Percentiles rank a stretch among this genome's conserved stretches.
These are phyloP conservation scores for Caranx melampygus DNA, from an alignment of 2,113 vertebrate genomes.

Conservation along the genomic window DNA sequence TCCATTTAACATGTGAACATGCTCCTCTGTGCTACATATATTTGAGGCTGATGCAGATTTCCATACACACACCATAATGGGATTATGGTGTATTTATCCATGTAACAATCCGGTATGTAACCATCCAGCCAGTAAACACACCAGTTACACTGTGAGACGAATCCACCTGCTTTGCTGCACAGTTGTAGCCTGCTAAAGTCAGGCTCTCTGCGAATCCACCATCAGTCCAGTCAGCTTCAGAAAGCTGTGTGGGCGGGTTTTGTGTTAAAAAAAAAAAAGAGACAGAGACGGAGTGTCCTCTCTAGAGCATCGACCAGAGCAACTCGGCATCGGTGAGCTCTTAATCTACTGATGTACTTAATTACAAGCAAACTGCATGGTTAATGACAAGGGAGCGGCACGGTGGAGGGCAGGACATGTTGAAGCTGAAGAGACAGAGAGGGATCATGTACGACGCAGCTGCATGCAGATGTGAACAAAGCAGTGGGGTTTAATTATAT, in stretches of 20 bases:
- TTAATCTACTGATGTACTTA: conserved; percentile 43
- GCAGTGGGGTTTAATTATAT: conserved; percentile 32
- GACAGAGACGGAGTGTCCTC: not conserved
- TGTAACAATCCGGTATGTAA: no score
- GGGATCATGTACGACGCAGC: conserved; percentile 23
- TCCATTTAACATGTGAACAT: no score
- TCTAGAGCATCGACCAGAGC: not conserved
- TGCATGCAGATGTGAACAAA: conserved; percentile 49
- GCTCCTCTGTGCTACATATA: no score
- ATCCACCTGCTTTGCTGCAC: conserved; percentile 16
- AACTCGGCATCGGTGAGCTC: conserved; percentile 6
- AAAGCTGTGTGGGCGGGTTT: not conserved
- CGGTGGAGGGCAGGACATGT: not conserved
- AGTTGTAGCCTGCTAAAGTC: conserved; percentile 1
- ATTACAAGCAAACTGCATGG: conserved; percentile 35
- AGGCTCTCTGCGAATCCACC: conserved; percentile 26
- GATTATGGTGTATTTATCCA: no score
- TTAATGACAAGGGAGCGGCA: conserved; percentile 25
- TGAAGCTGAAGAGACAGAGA: conserved; percentile 16
- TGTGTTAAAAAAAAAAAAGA: not conserved
- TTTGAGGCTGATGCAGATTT: no score
- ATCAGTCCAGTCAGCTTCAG: conserved; percentile 9
- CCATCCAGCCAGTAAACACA: no score
- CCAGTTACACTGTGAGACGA: no score
- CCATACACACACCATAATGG: no score